These are phyloP conservation scores for Chydorus sphaericus DNA, from an alignment of 2,888 invertebrate genomes.

Conservation along the genomic window DNA sequence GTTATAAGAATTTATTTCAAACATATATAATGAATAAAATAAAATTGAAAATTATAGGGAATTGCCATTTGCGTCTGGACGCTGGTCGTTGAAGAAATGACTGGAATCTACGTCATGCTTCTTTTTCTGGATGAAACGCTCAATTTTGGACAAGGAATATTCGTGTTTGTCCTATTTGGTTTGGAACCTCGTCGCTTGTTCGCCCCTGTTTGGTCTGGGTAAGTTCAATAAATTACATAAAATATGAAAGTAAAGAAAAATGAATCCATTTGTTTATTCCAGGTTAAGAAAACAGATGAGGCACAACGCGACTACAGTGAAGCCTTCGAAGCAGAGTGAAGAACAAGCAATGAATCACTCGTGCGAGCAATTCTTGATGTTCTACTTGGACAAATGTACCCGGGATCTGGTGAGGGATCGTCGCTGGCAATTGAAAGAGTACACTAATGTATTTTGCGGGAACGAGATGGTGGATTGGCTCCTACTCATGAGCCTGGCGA, in stretches of 20 bases:
- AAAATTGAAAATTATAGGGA: slow-evolving; percentile 39
- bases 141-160: slow-evolving; percentile 76
- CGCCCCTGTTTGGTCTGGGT: slow-evolving; percentile 2
- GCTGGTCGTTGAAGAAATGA: slow-evolving; percentile 62
- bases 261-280: background rate
- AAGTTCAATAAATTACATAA: background rate
- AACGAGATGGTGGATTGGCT: slow-evolving; percentile 75
- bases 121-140: slow-evolving; percentile 78
- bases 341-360: slow-evolving; percentile 36
- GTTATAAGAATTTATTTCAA: background rate
- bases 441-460: slow-evolving; percentile 66
- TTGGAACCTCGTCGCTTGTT: slow-evolving; percentile 37
- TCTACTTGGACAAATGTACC: slow-evolving; percentile 68
- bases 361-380: slow-evolving; percentile 76
- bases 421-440: slow-evolving; percentile 65
- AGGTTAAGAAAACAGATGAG: background rate
- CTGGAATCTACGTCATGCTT: slow-evolving; percentile 83
- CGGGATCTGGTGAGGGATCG: slow-evolving; percentile 62
- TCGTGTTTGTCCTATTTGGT: slow-evolving; percentile 78
- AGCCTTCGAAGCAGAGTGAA: too few species aligned
- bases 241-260: background rate
- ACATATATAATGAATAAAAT: background rate
- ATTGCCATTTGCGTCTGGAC: slow-evolving; percentile 69
- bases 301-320: too few species aligned
- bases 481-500: slow-evolving; percentile 58